A percentile compares a stretch with the other conserved stretches of the same genome.
Evolutionary conservation across 1,140 invertebrate species (phyloP).

Genomic region (Babylonia areolata): DNA sequence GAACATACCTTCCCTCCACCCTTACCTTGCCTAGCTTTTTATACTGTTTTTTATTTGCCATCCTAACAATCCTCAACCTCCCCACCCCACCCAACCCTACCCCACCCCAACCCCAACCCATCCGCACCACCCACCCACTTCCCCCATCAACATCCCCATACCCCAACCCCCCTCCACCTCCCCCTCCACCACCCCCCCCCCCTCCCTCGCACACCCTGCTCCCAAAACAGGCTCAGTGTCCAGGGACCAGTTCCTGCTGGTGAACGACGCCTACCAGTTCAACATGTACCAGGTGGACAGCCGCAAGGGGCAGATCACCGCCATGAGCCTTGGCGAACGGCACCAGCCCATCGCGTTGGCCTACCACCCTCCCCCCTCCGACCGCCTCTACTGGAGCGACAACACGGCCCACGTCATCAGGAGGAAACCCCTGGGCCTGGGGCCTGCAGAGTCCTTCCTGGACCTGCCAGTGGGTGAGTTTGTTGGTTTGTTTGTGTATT

Average conservation of each 20-base stretch:
- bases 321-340: conserved; percentile 38
- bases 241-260: conserved; percentile 59
- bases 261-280: conserved; percentile 62
- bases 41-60: too few species aligned
- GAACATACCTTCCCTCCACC: too few species aligned
- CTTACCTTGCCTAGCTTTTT: too few species aligned
- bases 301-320: conserved; percentile 40
- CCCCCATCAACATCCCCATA: too few species aligned
- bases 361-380: neutral
- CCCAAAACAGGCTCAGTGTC: conserved; percentile 30
- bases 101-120: too few species aligned
- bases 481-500: too few species aligned
- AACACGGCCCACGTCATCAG: conserved; percentile 62
- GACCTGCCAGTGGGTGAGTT: conserved; percentile 79
- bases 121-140: too few species aligned
- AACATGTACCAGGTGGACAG: conserved; percentile 60
- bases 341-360: conserved; percentile 62
- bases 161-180: too few species aligned
- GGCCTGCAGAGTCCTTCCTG: conserved; percentile 79
- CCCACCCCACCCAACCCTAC: too few species aligned
- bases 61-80: too few species aligned
- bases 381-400: conserved; percentile 72
- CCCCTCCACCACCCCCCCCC: too few species aligned
- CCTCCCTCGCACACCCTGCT: too few species aligned
- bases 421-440: conserved; percentile 48